phyloP scores from a whole-genome alignment of 2,888 invertebrate genomes.

The Aelia acuminata region DNA sequence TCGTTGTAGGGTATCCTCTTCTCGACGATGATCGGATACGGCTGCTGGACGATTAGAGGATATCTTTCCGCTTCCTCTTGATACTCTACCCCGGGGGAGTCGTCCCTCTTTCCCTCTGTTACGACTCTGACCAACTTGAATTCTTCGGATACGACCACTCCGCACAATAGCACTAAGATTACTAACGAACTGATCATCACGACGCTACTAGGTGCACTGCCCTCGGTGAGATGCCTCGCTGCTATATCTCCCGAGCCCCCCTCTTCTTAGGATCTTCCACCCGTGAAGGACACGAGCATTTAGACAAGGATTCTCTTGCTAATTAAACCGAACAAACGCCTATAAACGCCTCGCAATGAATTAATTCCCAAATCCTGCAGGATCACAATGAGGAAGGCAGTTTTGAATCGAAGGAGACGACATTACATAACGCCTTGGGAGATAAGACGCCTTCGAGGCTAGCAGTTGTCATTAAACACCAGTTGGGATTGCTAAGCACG shows the following conservation, averaged over 20 bases:
- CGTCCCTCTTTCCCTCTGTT: background rate
- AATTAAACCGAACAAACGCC: conserved; percentile 8
- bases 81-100: background rate
- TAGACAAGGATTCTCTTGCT: conserved; percentile 3
- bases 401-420: background rate
- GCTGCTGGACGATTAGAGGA: background rate
- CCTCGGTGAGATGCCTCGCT: background rate
- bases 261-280: background rate
- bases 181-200: background rate
- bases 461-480: background rate
- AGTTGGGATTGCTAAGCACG: background rate
- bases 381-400: background rate
- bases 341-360: background rate
- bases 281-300: conserved; percentile 13
- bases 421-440: conserved; percentile 20
- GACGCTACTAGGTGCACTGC: conserved; percentile 1
- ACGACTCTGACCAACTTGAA: background rate
- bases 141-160: background rate
- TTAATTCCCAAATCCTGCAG: background rate
- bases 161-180: background rate
- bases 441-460: conserved; percentile 1
- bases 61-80: background rate
- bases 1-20: conserved; percentile 5
- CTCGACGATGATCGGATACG: background rate
- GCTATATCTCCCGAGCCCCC: conserved; percentile 4